Conservation (phyloP, 1,140 invertebrate genomes). For the Heliconius melpomene region DNA sequence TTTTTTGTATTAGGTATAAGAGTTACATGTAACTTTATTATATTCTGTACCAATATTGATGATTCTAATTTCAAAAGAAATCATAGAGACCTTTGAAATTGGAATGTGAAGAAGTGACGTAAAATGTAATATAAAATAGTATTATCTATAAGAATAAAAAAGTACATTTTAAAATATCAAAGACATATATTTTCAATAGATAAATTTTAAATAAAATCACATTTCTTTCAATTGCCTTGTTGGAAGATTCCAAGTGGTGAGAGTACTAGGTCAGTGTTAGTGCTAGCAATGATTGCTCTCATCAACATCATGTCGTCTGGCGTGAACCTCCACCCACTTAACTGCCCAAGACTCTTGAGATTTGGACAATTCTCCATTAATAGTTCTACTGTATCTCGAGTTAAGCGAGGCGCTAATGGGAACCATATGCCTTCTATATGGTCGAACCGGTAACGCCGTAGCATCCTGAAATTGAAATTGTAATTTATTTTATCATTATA, state of each 20-base stretch:
- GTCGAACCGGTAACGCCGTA: slow-evolving; percentile 81
- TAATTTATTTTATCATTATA: neutral
- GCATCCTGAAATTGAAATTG: slow-evolving; percentile 71
- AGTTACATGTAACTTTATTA: too few relatives aligned
- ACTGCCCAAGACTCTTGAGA: slow-evolving; percentile 82
- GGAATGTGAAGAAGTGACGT: too few relatives aligned
- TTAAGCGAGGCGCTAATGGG: slow-evolving; percentile 82
- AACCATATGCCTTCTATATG: slow-evolving; percentile 85
- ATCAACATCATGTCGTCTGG: slow-evolving; percentile 84
- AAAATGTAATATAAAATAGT: neutral
- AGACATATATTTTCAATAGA: slow-evolving; percentile 18
- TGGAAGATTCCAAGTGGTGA: slow-evolving; percentile 81
- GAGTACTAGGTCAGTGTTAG: slow-evolving; percentile 82
- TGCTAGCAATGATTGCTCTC: slow-evolving; percentile 83
- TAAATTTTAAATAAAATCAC: slow-evolving; percentile 16
- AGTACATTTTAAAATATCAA: neutral
- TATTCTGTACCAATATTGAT: too few relatives aligned
- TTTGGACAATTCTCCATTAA: slow-evolving; percentile 84
- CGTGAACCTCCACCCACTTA: slow-evolving; percentile 84
- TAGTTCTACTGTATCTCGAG: slow-evolving; percentile 82
- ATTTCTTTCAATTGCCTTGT: slow-evolving; percentile 56
- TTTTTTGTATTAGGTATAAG: neutral
- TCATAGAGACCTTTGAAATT: neutral
- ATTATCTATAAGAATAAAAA: neutral
- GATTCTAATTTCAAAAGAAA: too few relatives aligned